phyloP scores from a whole-genome alignment of 1,140 invertebrate species.

The Drosophila kanapiae region DNA sequence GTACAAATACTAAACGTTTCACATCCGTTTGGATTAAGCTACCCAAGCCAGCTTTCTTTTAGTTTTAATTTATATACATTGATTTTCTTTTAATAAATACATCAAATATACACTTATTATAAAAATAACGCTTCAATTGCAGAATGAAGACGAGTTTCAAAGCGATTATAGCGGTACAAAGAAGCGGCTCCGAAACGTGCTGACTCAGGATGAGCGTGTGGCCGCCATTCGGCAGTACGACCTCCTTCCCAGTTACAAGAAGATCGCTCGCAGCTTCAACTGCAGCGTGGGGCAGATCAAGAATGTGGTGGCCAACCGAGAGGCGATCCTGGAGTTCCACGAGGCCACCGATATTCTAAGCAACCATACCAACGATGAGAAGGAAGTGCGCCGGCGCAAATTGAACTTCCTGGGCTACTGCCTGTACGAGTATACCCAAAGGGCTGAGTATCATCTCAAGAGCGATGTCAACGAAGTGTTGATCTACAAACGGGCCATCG shows the following conservation, averaged over 20 bases:
- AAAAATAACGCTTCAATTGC: neutral
- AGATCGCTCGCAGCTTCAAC: slow-evolving; percentile 75
- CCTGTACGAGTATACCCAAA: slow-evolving; percentile 73
- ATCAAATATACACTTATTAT: too few relatives aligned
- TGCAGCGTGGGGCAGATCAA: slow-evolving; percentile 80
- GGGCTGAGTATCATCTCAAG: slow-evolving; percentile 65
- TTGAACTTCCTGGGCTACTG: slow-evolving; percentile 71
- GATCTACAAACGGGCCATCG: slow-evolving; percentile 65
- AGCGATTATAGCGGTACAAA: slow-evolving; percentile 1
- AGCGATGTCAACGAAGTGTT: slow-evolving; percentile 67
- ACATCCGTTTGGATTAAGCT: too few relatives aligned
- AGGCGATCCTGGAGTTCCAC: slow-evolving; percentile 72
- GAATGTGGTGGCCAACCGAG: slow-evolving; percentile 70
- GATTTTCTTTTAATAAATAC: too few relatives aligned
- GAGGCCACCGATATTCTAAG: slow-evolving; percentile 50
- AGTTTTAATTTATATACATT: too few relatives aligned
- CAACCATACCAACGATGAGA: slow-evolving; percentile 33
- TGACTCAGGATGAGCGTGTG: slow-evolving; percentile 75
- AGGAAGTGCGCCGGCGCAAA: slow-evolving; percentile 65
- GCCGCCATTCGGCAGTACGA: slow-evolving; percentile 72
- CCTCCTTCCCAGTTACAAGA: slow-evolving; percentile 65
- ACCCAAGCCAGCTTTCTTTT: too few relatives aligned
- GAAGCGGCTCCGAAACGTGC: slow-evolving; percentile 62
- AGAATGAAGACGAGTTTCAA: slow-evolving; percentile 36
- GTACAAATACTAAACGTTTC: too few relatives aligned